phyloP scores from a whole-genome alignment of 2,888 invertebrate species.

The Folsomia manolachei region DNA sequence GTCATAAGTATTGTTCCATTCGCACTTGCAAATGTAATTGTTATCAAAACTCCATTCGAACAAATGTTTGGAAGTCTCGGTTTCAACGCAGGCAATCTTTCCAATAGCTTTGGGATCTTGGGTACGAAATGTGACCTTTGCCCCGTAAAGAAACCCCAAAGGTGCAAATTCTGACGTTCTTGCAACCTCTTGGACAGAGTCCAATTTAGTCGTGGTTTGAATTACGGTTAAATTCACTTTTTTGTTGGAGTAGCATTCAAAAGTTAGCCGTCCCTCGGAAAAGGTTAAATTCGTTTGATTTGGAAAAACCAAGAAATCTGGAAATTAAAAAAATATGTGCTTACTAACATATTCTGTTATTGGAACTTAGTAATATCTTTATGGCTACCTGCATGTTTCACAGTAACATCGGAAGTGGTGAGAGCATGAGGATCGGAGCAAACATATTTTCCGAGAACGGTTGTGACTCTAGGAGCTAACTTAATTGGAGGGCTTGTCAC shows the following conservation, averaged over 20 bases:
- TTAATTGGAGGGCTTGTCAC: not conserved
- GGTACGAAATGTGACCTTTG: not conserved
- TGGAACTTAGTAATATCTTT: not conserved
- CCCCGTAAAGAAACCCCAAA: not conserved
- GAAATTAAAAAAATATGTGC: not conserved
- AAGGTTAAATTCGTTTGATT: constrained; percentile 3
- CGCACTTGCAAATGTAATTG: not conserved
- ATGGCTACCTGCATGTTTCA: not conserved
- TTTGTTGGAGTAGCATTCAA: constrained; percentile 1
- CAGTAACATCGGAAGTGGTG: not conserved
- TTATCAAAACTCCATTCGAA: constrained; percentile 1
- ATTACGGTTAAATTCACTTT: not conserved
- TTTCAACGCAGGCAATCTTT: constrained; percentile 2
- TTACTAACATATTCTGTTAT: not conserved
- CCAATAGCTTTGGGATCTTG: not conserved
- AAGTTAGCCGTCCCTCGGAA: not conserved
- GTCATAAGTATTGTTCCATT: constrained; percentile 1
- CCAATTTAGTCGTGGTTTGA: not conserved
- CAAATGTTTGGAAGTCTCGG: not conserved
- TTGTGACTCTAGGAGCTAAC: not conserved
- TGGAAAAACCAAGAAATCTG: not conserved
- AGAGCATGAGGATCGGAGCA: not conserved
- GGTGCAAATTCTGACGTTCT: not conserved
- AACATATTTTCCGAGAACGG: not conserved
- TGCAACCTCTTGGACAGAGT: not conserved